Percentiles rank a stretch among this genome's conserved stretches.
These are phyloP conservation scores for Morone saxatilis DNA, from an alignment of 2,113 vertebrate species.

Conservation along the genomic window DNA sequence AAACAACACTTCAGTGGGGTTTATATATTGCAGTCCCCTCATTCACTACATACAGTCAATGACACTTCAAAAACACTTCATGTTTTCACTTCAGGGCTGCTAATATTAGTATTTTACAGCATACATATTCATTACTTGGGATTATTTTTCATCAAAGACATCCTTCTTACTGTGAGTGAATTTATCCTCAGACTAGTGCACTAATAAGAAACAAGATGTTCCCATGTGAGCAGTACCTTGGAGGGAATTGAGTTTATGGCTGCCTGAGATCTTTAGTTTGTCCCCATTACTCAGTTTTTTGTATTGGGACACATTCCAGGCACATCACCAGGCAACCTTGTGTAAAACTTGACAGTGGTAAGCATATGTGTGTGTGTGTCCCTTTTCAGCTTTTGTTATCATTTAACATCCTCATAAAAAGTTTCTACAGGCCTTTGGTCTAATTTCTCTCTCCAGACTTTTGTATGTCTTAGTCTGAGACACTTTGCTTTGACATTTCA, in stretches of 20 bases:
- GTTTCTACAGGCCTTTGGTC: background rate
- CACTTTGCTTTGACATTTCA: constrained; percentile 2
- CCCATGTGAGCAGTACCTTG: background rate
- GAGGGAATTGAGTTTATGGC: constrained; percentile 31
- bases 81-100: background rate
- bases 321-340: constrained; percentile 48
- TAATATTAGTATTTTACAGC: background rate
- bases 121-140: constrained; percentile 1
- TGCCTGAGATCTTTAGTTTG: constrained; percentile 45
- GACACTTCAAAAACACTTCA: background rate
- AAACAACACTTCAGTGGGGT: background rate
- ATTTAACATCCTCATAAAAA: constrained; percentile 33
- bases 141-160: constrained; percentile 14
- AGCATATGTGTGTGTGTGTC: background rate
- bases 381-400: constrained; percentile 17
- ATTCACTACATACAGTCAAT: background rate
- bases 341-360: constrained; percentile 32
- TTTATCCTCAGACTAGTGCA: background rate
- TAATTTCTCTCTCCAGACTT: background rate
- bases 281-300: constrained; percentile 35
- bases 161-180: background rate
- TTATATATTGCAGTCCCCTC: background rate
- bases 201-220: constrained; percentile 29
- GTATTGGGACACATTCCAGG: constrained; percentile 40
- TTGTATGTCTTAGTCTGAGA: background rate